These are phyloP conservation scores for Amblyopsis rosae DNA, from an alignment of 2,113 vertebrate species.

Conservation along the genomic window DNA sequence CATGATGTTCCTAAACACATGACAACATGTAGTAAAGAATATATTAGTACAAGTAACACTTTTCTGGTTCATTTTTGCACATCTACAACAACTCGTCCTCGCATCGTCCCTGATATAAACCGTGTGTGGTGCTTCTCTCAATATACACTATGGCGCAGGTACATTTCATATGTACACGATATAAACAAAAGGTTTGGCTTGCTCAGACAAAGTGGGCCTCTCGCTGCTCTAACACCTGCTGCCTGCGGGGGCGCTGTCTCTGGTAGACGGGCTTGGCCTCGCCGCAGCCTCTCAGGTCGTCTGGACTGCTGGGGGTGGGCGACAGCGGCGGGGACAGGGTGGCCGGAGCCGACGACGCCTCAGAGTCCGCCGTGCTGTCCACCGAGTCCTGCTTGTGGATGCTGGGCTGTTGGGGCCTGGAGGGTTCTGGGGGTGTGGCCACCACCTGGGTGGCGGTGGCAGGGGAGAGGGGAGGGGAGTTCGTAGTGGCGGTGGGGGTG, in stretches of 20 bases:
- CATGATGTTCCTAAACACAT: background rate
- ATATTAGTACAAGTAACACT: constrained; percentile 71
- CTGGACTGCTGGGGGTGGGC: constrained; percentile 66
- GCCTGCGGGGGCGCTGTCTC: constrained; percentile 83
- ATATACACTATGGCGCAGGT: constrained; percentile 57
- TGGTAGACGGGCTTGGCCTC: constrained; percentile 82
- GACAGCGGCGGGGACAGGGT: constrained; percentile 65
- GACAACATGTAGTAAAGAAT: constrained; percentile 57
- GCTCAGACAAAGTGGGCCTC: constrained; percentile 94
- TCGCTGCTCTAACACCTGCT: constrained; percentile 89
- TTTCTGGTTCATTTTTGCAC: constrained; percentile 58
- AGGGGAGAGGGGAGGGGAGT: constrained; percentile 1
- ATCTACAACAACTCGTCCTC: constrained; percentile 16
- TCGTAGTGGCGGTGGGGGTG: constrained; percentile 28
- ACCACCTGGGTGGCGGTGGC: background rate
- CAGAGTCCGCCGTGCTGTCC: constrained; percentile 70
- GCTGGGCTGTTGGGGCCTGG: constrained; percentile 29
- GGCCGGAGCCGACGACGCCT: constrained; percentile 35
- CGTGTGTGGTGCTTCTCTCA: background rate
- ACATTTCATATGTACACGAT: constrained; percentile 58
- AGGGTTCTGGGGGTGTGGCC: constrained; percentile 1
- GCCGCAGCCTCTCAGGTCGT: constrained; percentile 67
- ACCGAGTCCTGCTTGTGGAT: constrained; percentile 66
- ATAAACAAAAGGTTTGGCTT: constrained; percentile 2
- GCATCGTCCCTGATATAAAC: constrained; percentile 28